Evolutionary conservation across 2,113 vertebrate genomes (phyloP), one percentile per base, ranked within the genome.

Genomic region (Rhinoptilus africanus): DNA sequence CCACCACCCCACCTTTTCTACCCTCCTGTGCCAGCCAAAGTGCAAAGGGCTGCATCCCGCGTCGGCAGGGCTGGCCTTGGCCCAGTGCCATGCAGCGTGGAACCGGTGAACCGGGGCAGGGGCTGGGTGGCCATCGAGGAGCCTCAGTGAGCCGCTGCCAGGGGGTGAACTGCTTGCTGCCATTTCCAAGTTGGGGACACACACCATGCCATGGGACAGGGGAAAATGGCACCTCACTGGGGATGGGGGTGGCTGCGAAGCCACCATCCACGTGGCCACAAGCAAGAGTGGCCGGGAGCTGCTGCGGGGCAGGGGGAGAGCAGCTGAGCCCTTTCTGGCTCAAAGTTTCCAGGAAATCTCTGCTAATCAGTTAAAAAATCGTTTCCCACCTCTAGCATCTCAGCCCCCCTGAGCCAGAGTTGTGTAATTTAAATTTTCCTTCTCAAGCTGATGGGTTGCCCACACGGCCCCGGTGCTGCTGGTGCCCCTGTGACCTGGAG

Each of bases 21-120:
- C 85, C 79, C 77, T 92, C 72, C 34, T 24, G 64, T 14, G 1
- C 8, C 81, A 92, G 89, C 50, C 95, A 94, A 88, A 85, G 94
- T 92, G 94, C 96, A 94, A 95, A 97, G 91, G 84, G 91, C 93
- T n/a, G 60, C 9, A 43, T 93, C 87, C 96, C 9, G n/a, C 4
- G 6, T 56, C 10, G 14, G 74, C 7, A 7, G 81, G 77, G 81
- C 60, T 20, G 94, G 85, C 88, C 91, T 53, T 77, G 91, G 84
- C 67, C 48, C n/a, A 1, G 48, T 24, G 93, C 81, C 57, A 24
- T 3, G 23, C 12, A 9, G 82, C 17, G 16, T 34, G 6, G 87
- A 93, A 90, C 68, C 6, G 22, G 32, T 39, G 90, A 94, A 57
- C 73, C 60, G 3, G 26, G 39, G 60, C 45, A 10, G 16, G 54